Conservation (phyloP, 2,113 vertebrate species). For the Anhinga rufa region DNA sequence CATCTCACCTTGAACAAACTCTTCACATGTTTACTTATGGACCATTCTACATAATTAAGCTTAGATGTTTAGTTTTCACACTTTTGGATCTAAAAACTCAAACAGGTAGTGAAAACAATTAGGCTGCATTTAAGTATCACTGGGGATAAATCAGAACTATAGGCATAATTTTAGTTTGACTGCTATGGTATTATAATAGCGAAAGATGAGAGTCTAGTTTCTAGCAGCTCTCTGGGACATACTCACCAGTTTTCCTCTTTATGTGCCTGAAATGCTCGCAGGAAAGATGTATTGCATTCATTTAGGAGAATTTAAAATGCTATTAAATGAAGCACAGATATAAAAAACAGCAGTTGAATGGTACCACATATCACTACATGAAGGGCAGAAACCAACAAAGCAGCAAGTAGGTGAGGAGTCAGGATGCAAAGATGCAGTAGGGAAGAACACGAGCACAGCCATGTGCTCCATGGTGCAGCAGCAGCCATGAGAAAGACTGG, state of each 20-base stretch:
- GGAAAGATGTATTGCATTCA: conserved; percentile 81
- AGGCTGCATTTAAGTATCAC: background rate
- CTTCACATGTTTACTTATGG: background rate
- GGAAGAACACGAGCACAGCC: background rate
- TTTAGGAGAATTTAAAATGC: conserved; percentile 67
- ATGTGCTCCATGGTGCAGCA: background rate
- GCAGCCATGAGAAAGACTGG: background rate
- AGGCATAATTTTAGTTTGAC: background rate
- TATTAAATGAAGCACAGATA: background rate
- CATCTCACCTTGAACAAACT: background rate
- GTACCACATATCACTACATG: background rate
- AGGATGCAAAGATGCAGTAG: background rate
- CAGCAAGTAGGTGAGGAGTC: background rate
- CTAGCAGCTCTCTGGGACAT: background rate
- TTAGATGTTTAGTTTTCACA: background rate
- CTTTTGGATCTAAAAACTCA: background rate
- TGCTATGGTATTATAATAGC: background rate
- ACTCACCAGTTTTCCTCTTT: conserved; percentile 99
- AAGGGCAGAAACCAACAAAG: background rate
- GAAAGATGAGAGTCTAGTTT: background rate
- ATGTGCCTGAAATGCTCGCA: conserved; percentile 92
- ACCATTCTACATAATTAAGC: background rate
- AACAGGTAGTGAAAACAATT: background rate
- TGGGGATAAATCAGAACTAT: background rate
- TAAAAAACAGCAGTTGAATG: background rate